Evolutionary conservation across 2,888 invertebrate genomes (phyloP).

Genomic region (Athalia circularis): DNA sequence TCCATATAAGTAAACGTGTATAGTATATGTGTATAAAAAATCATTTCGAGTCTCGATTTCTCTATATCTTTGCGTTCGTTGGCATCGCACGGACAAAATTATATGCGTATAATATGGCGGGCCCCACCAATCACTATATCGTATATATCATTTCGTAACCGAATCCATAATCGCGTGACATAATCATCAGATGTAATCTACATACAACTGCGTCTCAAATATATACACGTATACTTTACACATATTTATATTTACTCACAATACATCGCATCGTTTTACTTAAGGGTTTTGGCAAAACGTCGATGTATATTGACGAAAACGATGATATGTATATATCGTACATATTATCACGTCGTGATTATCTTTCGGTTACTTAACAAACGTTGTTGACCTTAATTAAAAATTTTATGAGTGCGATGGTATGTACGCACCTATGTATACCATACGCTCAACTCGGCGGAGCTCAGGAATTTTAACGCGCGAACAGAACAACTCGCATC

Average conservation of each 20-base stretch:
- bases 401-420: background rate
- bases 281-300: too few species aligned
- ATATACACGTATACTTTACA: too few species aligned
- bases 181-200: background rate
- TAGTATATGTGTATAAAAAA: background rate
- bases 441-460: background rate
- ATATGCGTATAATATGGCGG: background rate
- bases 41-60: constrained; percentile 36
- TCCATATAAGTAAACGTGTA: background rate
- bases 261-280: too few species aligned
- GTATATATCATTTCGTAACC: constrained; percentile 24
- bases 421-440: background rate
- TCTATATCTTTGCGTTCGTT: constrained; percentile 33
- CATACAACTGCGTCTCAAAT: too few species aligned
- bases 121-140: background rate
- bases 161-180: constrained; percentile 31
- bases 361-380: too few species aligned
- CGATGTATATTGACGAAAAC: too few species aligned
- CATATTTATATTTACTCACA: too few species aligned
- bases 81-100: background rate
- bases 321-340: too few species aligned
- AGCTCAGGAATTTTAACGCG: constrained; percentile 17
- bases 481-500: constrained; percentile 14
- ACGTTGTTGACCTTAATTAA: background rate
- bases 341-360: too few species aligned